Base-by-base conservation (phyloP, 2,797 vertebrate genomes). In the Naso thynnoides region DNA sequence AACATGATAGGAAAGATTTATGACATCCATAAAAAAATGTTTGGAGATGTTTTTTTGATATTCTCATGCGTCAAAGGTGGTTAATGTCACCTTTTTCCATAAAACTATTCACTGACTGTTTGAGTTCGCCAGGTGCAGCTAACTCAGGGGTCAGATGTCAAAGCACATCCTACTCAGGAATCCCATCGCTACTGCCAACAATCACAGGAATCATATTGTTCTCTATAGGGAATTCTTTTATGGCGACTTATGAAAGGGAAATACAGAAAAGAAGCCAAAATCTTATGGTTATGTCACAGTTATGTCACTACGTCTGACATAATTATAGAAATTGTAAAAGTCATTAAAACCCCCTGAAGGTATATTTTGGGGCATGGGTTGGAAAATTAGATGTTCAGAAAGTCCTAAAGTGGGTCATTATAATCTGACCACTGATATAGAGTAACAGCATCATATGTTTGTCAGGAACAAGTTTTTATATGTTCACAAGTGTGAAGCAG, bases 191-290 rank as follows among this genome's bases (percentile, higher is more conserved):
- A 68, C 56, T 54, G 86, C 83, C 82, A 89, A 88, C 74, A 88
- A 85, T 81, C 78, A 90, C 87, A 90, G 78, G 68, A 87, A 68
- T 54, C 33, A 13, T 31, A 59, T 82, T 85, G 70, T 83, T 68
- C 55, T 81, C 54, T 27, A 3, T 23, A 11, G 78, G 56, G 75
- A 79, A 77, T 76, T 56, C 38, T 73, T 71, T 76, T 49, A 76
- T 66, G 24, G 62, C 8, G 11, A 52, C 42, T 71, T 56, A 72
- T 19, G 55, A 9, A 29, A 68, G 8, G 57, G 57, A 36, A 60
- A 70, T 81, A n/a, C 4, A 11, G 39, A 41, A 18, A 41, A 1
- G 15, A 15, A 41, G 15, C 39, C 39, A 41, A 15, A 1, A 16
- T 41, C 14, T 41, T 76, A 54, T 61, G 60, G 73, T 86, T 72